Percentiles rank a stretch among this genome's conserved stretches.
These are phyloP conservation scores for Rhineura floridana DNA, from an alignment of 2,113 vertebrate genomes.

Conservation along the genomic window DNA sequence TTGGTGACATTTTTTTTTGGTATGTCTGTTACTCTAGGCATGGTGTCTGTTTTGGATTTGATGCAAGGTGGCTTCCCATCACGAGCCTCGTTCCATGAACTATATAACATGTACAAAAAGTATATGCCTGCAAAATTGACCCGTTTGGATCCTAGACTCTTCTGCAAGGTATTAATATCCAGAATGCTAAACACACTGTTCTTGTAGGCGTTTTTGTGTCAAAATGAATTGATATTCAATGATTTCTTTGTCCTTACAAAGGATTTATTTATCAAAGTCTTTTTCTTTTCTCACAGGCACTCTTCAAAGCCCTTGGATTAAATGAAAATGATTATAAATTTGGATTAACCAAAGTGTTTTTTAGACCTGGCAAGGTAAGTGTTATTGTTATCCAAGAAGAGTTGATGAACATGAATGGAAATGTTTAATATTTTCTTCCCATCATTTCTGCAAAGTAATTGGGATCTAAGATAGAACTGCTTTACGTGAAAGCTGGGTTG, in stretches of 20 bases:
- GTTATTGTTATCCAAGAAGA: slow-evolving; percentile 37
- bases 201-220: not conserved
- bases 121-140: slow-evolving; percentile 94
- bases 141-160: slow-evolving; percentile 93
- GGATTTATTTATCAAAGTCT: slow-evolving; percentile 42
- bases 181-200: slow-evolving; percentile 10
- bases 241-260: not conserved
- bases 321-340: slow-evolving; percentile 98
- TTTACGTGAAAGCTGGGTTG: not conserved
- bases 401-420: slow-evolving; percentile 14
- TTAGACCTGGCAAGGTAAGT: slow-evolving; percentile 96
- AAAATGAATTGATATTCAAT: slow-evolving; percentile 8
- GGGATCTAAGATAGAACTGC: not conserved
- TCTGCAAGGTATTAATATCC: slow-evolving; percentile 88
- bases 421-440: not conserved
- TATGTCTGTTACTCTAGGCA: slow-evolving; percentile 77
- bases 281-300: slow-evolving; percentile 81
- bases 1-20: not conserved
- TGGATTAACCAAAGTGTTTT: slow-evolving; percentile 96
- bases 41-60: slow-evolving; percentile 97
- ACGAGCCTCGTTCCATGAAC: slow-evolving; percentile 95
- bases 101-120: slow-evolving; percentile 99
- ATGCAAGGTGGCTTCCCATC: slow-evolving; percentile 99
- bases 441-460: not conserved
- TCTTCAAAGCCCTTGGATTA: slow-evolving; percentile 97